Percentiles rank a stretch among this genome's conserved stretches.
Conservation (phyloP, 2,113 vertebrate genomes). For the Progne subis region DNA sequence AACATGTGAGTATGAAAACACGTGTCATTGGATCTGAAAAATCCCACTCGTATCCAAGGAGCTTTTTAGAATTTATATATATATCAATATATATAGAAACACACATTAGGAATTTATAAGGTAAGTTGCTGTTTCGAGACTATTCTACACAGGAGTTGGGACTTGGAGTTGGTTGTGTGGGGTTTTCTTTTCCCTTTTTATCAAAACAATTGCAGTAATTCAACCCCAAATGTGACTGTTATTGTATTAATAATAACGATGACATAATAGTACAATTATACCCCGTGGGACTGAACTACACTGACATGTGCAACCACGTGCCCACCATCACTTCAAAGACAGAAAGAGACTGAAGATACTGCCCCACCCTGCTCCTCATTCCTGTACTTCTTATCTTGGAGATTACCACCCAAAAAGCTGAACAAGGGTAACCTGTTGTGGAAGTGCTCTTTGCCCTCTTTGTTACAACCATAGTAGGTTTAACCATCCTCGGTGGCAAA, state of each 20-base stretch:
- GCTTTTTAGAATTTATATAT: neutral
- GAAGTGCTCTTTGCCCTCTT: neutral
- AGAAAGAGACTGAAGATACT: constrained; percentile 25
- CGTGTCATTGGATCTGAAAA: neutral
- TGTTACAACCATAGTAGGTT: neutral
- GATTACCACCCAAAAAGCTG: constrained; percentile 40
- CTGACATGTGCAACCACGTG: neutral
- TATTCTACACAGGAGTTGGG: neutral
- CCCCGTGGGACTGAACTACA: neutral
- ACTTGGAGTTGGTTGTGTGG: neutral
- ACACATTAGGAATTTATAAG: neutral
- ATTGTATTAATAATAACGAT: neutral
- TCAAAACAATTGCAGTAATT: neutral
- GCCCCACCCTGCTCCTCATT: neutral
- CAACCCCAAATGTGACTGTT: neutral
- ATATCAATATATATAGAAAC: neutral
- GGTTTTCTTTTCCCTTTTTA: neutral
- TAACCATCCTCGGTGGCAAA: neutral
- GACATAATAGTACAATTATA: constrained; percentile 35
- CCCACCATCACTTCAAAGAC: neutral
- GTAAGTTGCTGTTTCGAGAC: neutral
- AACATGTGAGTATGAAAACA: neutral
- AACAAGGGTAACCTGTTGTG: fast-evolving
- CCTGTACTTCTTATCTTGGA: neutral
- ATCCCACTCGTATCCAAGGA: neutral